Evolutionary conservation across 2,797 vertebrate species (phyloP), one percentile per base, ranked within the genome.

Genomic region (Amniataba percoides): DNA sequence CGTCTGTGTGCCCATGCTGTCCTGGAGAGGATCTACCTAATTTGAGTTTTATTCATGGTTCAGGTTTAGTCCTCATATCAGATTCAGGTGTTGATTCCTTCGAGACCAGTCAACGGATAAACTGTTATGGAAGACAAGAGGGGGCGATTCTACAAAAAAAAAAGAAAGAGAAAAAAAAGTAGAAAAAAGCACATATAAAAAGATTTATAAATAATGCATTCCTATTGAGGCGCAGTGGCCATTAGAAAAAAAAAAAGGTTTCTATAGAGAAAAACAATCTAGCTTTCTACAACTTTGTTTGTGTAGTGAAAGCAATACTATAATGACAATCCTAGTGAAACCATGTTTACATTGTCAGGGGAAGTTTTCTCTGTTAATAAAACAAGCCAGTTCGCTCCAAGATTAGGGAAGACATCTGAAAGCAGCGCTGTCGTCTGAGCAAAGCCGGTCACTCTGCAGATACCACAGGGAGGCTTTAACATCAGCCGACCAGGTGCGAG

Each of bases 271-370:
- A 89, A 91, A 94, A 93, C 93, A 95, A 96, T 95, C 94, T 94
- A 94, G 94, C 95, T 95, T 96, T 95, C 95, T 94, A 91, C 93
- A 93, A 93, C 94, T 89, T 92, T 91, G 91, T 94, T 92, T 87
- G 93, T 95, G 91, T 92, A 91, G 90, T 91, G 94, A 95, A 96
- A 95, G 95, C 93, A 95, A 96, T 95, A 96, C 93, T 93, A 84
- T 90, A 91, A 93, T 76, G 95, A 96, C 95, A 96, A 96, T 96
- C 95, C 89, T 94, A 92, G 92, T 94, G 93, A 95, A 94, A 94
- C 85, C 93, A 94, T 96, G 95, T 96, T 96, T 96, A 96, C 95
- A 96, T 94, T 93, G 92, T 90, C 78, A 86, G 89, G 90, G 90
- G 86, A 87, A 74, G 85, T 88, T 90, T 88, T 89, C 63, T 87